These are phyloP conservation scores for Eurosta solidaginis DNA, from an alignment of 1,140 invertebrate genomes.

Conservation along the genomic window DNA sequence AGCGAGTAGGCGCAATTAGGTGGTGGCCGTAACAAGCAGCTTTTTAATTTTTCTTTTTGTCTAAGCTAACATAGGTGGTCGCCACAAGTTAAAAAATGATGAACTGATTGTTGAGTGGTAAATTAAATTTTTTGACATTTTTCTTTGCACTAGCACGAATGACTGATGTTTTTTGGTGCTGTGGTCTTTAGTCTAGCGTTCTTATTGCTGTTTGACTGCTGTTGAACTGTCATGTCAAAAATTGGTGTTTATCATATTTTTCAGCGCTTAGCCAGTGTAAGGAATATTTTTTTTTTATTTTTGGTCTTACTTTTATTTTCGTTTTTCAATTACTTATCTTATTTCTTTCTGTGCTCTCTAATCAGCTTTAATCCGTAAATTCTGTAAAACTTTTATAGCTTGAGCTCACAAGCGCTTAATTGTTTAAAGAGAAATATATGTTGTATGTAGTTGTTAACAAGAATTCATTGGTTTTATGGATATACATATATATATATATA, in stretches of 20 bases:
- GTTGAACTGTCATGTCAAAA: conserved; percentile 26
- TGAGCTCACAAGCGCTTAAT: not conserved
- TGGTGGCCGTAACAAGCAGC: not conserved
- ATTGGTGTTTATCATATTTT: conserved; percentile 17
- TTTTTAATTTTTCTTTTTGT: not conserved
- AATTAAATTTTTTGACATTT: conserved; percentile 29
- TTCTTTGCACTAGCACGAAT: not conserved
- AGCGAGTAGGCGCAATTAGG: too few species aligned
- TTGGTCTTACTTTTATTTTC: not conserved
- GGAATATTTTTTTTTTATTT: not conserved
- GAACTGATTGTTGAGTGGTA: conserved; percentile 2
- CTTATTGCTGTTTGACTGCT: conserved; percentile 25
- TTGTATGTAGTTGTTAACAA: not conserved
- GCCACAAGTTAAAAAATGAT: not conserved
- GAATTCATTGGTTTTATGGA: too few species aligned
- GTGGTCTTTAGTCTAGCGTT: not conserved
- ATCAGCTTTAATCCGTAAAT: not conserved
- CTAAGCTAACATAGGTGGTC: not conserved
- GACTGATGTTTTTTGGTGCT: not conserved
- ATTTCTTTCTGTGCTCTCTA: not conserved
- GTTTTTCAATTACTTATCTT: not conserved
- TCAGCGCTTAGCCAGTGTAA: not conserved
- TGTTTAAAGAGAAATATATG: not conserved
- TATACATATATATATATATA: not conserved
- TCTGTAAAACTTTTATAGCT: not conserved